A percentile compares a stretch with the other conserved stretches of the same genome.
Evolutionary conservation across 53 echinoderm and acorn worm species (phyloP).

Genomic region (Crossaster papposus): DNA sequence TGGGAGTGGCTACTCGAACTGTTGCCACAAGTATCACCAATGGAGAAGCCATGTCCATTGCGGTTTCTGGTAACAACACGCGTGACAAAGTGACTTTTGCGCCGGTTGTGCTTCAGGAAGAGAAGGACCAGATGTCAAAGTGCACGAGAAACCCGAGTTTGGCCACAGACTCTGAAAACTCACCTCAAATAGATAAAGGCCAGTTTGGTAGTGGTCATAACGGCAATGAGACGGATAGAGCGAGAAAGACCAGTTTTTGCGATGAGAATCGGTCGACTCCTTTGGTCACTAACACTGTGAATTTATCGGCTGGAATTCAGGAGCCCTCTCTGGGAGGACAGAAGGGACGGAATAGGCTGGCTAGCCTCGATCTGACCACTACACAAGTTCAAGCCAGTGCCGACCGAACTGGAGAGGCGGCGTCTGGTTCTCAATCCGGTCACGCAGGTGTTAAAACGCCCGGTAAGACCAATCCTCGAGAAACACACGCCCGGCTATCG

Average conservation of each 20-base stretch:
- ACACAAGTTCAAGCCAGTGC: neutral
- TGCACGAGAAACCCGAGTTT: neutral
- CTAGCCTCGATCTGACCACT: neutral
- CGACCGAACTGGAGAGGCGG: neutral
- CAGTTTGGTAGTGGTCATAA: neutral
- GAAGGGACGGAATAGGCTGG: neutral
- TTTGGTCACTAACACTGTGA: neutral
- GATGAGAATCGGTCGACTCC: conserved; percentile 9
- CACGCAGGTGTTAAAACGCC: neutral
- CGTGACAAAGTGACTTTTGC: conserved; percentile 10
- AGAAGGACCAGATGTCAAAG: neutral
- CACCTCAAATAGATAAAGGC: neutral
- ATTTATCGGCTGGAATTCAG: neutral
- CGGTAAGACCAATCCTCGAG: neutral
- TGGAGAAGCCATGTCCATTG: neutral
- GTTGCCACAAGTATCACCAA: neutral
- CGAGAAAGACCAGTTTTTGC: neutral
- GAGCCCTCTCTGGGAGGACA: neutral
- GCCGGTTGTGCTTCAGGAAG: neutral
- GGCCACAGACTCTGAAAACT: neutral
- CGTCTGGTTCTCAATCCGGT: neutral
- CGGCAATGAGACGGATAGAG: neutral
- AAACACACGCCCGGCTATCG: neutral
- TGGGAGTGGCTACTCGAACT: conserved; percentile 6
- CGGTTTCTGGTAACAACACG: neutral